phyloP scores from a whole-genome alignment of 2,888 invertebrate species.

The Sphaerophoria taeniata region DNA sequence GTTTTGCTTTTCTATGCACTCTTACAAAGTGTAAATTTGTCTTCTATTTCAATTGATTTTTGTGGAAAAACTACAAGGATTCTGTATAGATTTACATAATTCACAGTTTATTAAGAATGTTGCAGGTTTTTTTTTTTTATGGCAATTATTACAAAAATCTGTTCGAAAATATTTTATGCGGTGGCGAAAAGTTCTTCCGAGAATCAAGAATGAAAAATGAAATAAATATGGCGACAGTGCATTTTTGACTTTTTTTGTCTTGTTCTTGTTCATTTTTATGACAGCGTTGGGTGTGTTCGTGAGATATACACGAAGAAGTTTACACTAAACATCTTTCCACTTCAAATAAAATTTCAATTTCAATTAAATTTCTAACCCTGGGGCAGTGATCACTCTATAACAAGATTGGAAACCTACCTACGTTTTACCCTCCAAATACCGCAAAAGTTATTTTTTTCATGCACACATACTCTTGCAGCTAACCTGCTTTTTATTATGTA shows the following conservation, averaged over 20 bases:
- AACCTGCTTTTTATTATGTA: too few species aligned
- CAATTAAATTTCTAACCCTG: too few species aligned
- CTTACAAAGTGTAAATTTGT: not conserved
- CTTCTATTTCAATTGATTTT: conserved; percentile 37
- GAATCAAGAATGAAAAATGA: conserved; percentile 55
- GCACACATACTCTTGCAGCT: too few species aligned
- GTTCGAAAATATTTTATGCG: conserved; percentile 34
- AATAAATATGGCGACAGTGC: conserved; percentile 76
- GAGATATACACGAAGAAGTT: not conserved
- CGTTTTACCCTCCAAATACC: too few species aligned
- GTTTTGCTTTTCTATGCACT: conserved; percentile 67
- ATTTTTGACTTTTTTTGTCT: conserved; percentile 57
- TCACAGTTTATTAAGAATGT: not conserved
- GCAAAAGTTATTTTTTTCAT: too few species aligned
- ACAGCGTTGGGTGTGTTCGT: conserved; percentile 46
- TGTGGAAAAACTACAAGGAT: conserved; percentile 14
- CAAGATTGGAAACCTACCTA: too few species aligned
- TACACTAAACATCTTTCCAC: not conserved
- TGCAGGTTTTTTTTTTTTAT: conserved; percentile 16
- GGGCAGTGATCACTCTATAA: too few species aligned
- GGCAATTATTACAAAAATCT: conserved; percentile 35
- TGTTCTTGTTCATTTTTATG: conserved; percentile 27
- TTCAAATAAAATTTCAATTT: too few species aligned
- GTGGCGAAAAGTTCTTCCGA: conserved; percentile 50
- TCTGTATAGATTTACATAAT: conserved; percentile 12